A percentile compares a stretch with the other conserved stretches of the same genome.
phyloP scores from a whole-genome alignment of 2,797 vertebrate genomes.

The Sebastes glaucus region DNA sequence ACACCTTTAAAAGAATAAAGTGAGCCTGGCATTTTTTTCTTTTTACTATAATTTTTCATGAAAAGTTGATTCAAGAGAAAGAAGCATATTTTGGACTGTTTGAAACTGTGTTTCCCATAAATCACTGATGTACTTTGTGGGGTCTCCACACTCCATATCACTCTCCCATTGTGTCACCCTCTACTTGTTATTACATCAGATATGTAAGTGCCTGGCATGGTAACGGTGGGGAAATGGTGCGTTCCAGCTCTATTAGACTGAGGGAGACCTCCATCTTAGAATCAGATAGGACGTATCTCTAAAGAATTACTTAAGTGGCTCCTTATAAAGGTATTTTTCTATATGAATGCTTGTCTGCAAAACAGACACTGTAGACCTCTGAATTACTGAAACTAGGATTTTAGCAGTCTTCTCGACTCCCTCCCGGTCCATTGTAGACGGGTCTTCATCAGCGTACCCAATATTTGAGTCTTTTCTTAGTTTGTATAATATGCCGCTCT shows the following conservation, averaged over 20 bases:
- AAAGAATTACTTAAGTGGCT: constrained; percentile 62
- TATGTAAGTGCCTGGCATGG: constrained; percentile 39
- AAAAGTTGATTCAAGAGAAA: not conserved
- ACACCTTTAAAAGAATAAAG: not conserved
- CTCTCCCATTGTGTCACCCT: constrained; percentile 49
- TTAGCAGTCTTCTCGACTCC: no score
- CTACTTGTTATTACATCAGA: constrained; percentile 56
- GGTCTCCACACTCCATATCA: constrained; percentile 36
- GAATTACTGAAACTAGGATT: not conserved
- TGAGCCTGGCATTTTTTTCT: not conserved
- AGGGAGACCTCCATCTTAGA: constrained; percentile 71
- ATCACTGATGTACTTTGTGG: constrained; percentile 22
- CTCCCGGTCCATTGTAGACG: no score
- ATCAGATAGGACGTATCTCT: constrained; percentile 76
- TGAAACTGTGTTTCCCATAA: not conserved
- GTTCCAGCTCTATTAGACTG: constrained; percentile 26
- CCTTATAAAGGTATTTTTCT: constrained; percentile 54
- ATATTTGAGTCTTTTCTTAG: no score
- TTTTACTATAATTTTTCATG: not conserved
- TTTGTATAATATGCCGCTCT: no score
- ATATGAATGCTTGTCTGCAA: constrained; percentile 56
- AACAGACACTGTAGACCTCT: not conserved
- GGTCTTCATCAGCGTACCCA: no score
- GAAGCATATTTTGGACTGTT: not conserved
- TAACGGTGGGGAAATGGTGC: constrained; percentile 40